Percentiles rank a stretch among this genome's conserved stretches.
Evolutionary conservation across 2,888 invertebrate species (phyloP).

Genomic region (Troilus luridus): DNA sequence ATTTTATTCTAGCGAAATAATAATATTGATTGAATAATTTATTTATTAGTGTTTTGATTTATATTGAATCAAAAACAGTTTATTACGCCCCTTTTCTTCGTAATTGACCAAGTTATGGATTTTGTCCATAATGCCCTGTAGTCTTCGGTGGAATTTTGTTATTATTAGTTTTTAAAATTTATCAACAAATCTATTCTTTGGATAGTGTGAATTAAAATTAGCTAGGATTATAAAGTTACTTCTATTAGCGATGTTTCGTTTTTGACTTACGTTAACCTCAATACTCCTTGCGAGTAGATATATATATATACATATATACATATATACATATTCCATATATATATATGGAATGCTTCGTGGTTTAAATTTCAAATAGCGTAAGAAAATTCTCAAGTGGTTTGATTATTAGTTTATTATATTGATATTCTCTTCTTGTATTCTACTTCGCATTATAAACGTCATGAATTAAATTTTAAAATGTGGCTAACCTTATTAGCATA

Average conservation of each 20-base stretch:
- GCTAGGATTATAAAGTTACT: background rate
- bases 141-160: no score
- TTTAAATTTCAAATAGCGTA: constrained; percentile 25
- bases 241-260: background rate
- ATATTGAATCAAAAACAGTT: no score
- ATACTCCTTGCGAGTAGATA: background rate
- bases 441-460: constrained; percentile 12
- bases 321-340: background rate
- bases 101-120: no score
- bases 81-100: no score
- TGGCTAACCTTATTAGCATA: background rate
- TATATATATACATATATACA: background rate
- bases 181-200: no score
- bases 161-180: no score
- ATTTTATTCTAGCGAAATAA: no score
- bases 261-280: background rate
- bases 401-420: background rate
- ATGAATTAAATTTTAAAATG: constrained; percentile 3
- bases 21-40: no score
- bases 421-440: background rate
- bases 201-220: background rate
- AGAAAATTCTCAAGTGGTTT: constrained; percentile 16
- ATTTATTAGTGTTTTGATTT: no score
- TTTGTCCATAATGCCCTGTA: no score
- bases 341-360: constrained; percentile 1